These are phyloP conservation scores for Numenius arquata DNA, from an alignment of 2,113 vertebrate genomes.

Conservation along the genomic window DNA sequence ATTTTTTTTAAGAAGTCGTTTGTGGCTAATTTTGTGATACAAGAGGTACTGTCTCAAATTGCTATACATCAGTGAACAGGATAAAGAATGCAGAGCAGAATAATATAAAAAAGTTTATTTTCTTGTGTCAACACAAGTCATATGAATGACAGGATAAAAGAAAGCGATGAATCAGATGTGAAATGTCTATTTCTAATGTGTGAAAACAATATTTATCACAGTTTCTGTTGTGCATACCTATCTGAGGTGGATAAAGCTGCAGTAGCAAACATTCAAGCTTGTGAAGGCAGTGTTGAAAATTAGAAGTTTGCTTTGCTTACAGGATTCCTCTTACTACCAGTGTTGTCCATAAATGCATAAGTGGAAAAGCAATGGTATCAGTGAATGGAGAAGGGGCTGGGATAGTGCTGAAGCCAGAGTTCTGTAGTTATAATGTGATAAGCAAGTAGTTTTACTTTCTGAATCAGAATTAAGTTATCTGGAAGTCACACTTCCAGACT, in stretches of 20 bases:
- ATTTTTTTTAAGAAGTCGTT: not conserved
- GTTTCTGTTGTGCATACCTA: not conserved
- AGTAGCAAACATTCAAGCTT: not conserved
- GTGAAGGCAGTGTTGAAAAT: not conserved
- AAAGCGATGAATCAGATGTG: not conserved
- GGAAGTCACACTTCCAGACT: not conserved
- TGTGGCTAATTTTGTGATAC: slow-evolving; percentile 1
- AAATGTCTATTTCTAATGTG: not conserved
- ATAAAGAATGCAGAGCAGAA: not conserved
- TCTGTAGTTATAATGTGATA: not conserved
- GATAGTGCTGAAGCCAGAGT: not conserved
- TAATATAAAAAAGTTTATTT: not conserved
- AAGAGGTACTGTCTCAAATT: slow-evolving; percentile 17
- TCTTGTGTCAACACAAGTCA: not conserved
- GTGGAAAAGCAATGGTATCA: not conserved
- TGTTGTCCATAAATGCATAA: not conserved
- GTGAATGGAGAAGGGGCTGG: not conserved
- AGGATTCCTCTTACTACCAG: not conserved
- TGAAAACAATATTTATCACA: not conserved
- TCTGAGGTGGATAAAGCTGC: not conserved
- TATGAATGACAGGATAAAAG: not conserved
- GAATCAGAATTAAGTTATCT: not conserved
- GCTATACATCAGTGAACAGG: not conserved
- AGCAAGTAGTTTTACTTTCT: not conserved
- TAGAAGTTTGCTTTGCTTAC: not conserved